Percentiles rank a stretch among this genome's conserved stretches.
Evolutionary conservation across 2,797 vertebrate species (phyloP).

Genomic region (Neopelma chrysocephalum): DNA sequence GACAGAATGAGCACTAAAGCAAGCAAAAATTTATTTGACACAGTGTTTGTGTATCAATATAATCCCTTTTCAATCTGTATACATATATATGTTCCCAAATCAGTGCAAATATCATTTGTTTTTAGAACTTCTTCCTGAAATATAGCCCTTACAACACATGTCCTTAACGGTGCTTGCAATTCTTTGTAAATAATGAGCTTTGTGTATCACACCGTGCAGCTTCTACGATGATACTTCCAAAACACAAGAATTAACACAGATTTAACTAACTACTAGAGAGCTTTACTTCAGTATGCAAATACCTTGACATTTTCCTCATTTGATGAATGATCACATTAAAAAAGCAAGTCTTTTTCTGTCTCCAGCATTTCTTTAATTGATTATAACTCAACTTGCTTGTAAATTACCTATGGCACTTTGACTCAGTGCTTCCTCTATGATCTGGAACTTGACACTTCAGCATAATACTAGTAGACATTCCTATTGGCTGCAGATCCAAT

Average conservation of each 20-base stretch:
- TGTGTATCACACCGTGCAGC: not conserved
- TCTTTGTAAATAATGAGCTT: not conserved
- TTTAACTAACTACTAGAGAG: not conserved
- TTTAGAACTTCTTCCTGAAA: not conserved
- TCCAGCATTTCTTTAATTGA: not conserved
- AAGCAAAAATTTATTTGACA: not conserved
- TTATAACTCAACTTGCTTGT: not conserved
- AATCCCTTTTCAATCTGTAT: not conserved
- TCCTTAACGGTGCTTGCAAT: not conserved
- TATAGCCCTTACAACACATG: not conserved
- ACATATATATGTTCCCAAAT: not conserved
- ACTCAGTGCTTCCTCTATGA: slow-evolving; percentile 1
- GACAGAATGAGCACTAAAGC: not conserved
- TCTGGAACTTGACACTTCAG: slow-evolving; percentile 43
- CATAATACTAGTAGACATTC: not conserved
- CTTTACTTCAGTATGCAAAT: not conserved
- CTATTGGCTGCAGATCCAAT: slow-evolving; percentile 53
- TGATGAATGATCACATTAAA: not conserved
- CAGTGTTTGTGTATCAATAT: not conserved
- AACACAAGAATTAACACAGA: not conserved
- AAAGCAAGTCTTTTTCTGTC: not conserved
- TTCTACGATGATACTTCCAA: not conserved
- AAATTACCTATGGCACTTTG: not conserved
- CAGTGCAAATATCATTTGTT: not conserved
- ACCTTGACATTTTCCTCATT: not conserved